Percentiles rank a stretch among this genome's conserved stretches.
These are phyloP conservation scores for Drosophila dunni DNA, from an alignment of 1,140 invertebrate species.

Conservation along the genomic window DNA sequence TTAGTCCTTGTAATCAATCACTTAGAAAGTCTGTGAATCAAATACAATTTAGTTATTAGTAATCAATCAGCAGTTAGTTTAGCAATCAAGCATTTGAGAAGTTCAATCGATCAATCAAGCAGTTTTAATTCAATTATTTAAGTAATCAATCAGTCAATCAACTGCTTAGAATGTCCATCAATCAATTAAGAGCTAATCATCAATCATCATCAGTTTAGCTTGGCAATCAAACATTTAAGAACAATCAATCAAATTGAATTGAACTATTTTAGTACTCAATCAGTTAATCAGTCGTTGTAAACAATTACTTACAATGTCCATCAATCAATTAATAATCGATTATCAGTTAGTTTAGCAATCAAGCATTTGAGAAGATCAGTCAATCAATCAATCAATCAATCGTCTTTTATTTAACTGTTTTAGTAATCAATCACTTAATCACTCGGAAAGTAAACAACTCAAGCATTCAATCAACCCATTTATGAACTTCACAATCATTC, in stretches of 20 bases:
- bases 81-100: too few relatives aligned
- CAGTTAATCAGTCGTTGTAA: not conserved
- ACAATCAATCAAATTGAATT: not conserved
- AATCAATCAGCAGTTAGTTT: not conserved
- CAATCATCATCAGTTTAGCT: not conserved
- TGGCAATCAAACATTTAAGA: not conserved
- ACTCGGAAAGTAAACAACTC: too few relatives aligned
- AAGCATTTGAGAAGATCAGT: too few relatives aligned
- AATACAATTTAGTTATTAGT: too few relatives aligned
- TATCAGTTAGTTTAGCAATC: not conserved
- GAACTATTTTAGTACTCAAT: not conserved
- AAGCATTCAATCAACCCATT: not conserved
- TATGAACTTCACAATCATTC: too few relatives aligned
- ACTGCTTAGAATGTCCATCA: too few relatives aligned
- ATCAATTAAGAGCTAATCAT: not conserved
- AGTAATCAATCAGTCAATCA: too few relatives aligned
- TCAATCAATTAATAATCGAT: conserved; percentile 1
- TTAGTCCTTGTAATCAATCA: not conserved
- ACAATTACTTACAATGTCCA: not conserved
- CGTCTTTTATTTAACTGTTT: too few relatives aligned
- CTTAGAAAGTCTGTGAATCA: not conserved
- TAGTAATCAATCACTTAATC: too few relatives aligned
- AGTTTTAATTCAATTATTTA: too few relatives aligned
- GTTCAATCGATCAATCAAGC: too few relatives aligned
- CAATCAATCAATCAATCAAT: too few relatives aligned